Conservation (phyloP, 2,888 invertebrate genomes). For the Lutraria lutraria region DNA sequence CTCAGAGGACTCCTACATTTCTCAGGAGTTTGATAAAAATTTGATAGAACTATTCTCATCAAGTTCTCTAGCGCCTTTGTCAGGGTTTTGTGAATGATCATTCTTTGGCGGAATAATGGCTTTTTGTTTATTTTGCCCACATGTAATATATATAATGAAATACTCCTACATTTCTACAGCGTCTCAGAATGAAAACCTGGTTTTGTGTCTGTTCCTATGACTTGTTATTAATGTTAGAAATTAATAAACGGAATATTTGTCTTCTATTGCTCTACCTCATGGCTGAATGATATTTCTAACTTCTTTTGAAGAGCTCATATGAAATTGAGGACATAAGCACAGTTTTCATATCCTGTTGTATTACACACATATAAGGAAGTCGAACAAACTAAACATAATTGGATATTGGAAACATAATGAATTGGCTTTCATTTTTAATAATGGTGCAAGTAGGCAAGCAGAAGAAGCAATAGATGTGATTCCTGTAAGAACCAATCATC, state of each 20-base stretch:
- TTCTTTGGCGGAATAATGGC: too few species aligned
- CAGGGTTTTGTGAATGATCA: too few species aligned
- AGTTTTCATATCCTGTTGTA: not conserved
- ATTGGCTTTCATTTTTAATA: not conserved
- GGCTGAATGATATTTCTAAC: not conserved
- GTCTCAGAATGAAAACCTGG: too few species aligned
- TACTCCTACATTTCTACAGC: too few species aligned
- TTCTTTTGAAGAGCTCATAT: constrained; percentile 12
- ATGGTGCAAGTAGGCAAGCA: not conserved
- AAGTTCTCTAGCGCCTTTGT: too few species aligned
- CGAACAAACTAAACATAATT: not conserved
- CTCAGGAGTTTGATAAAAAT: too few species aligned
- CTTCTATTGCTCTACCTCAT: not conserved
- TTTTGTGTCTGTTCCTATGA: too few species aligned
- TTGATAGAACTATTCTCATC: too few species aligned
- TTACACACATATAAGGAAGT: not conserved
- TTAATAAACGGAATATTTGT: not conserved
- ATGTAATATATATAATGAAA: too few species aligned
- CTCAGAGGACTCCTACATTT: too few species aligned
- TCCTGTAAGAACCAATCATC: not conserved
- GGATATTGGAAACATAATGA: not conserved
- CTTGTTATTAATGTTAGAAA: too few species aligned
- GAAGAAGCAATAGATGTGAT: not conserved
- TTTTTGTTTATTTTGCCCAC: too few species aligned
- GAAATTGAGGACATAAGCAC: not conserved